These are phyloP conservation scores for Chondrilla cf. caribensis DNA, from an alignment of 37 sponge, comb jelly and placozoan species.

Conservation along the genomic window DNA sequence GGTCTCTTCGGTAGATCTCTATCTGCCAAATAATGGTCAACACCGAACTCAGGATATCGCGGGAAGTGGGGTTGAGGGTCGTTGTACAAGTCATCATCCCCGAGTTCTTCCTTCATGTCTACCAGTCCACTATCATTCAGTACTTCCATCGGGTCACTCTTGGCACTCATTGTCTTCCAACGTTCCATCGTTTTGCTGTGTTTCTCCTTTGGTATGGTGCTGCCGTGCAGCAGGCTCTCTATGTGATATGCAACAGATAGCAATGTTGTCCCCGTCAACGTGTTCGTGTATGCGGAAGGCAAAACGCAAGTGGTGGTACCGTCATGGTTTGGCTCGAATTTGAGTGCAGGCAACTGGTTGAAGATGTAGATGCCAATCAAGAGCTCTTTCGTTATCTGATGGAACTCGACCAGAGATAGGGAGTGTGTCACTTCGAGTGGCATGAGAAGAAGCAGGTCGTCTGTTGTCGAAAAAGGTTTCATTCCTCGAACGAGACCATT, in stretches of 20 bases:
- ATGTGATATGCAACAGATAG: conserved; percentile 60
- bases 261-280: conserved; percentile 62
- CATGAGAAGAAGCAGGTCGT: not conserved
- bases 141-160: conserved; percentile 22
- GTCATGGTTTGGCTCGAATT: conserved; percentile 68
- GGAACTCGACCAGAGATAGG: conserved; percentile 56
- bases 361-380: conserved; percentile 82
- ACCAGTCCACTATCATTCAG: conserved; percentile 43
- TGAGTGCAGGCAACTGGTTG: conserved; percentile 68
- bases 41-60: conserved; percentile 40
- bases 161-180: conserved; percentile 54
- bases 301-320: conserved; percentile 40
- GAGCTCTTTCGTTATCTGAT: conserved; percentile 80
- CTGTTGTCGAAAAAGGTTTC: not conserved
- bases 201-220: conserved; percentile 60
- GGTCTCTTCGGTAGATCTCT: conserved; percentile 33
- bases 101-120: conserved; percentile 42
- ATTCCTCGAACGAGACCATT: conserved; percentile 6
- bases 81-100: conserved; percentile 37
- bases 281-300: conserved; percentile 80
- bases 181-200: conserved; percentile 30
- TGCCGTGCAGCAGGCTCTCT: conserved; percentile 65
- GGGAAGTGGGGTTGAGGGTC: conserved; percentile 27
- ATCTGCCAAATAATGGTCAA: conserved; percentile 41
- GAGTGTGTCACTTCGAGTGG: not conserved